A percentile compares a stretch with the other conserved stretches of the same genome.
phyloP scores from a whole-genome alignment of 53 echinoderm and acorn worm genomes.

The Henricia sp. region DNA sequence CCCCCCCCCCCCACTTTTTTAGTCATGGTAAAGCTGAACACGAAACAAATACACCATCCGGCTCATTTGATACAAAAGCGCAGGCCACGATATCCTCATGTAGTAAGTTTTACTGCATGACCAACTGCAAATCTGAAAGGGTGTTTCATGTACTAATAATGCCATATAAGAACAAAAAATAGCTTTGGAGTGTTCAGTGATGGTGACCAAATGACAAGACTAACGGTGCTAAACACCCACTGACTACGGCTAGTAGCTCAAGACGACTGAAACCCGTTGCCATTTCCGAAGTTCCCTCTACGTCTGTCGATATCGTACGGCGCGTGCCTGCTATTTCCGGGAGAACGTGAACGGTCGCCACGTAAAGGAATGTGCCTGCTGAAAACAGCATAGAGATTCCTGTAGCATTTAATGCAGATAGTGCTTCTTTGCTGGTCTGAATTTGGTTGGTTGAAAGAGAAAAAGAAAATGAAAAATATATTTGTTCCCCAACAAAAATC shows the following conservation, averaged over 20 bases:
- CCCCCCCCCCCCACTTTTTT: too few species aligned
- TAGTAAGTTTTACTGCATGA: too few species aligned
- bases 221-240: conserved; percentile 87
- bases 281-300: conserved; percentile 63
- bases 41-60: too few species aligned
- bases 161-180: not conserved
- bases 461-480: not conserved
- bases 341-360: conserved; percentile 98
- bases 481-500: not conserved
- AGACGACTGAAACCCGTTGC: conserved; percentile 78
- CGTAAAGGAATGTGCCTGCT: conserved; percentile 98
- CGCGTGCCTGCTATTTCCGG: conserved; percentile 83
- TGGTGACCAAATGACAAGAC: conserved; percentile 88
- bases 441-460: not conserved
- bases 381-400: conserved; percentile 99
- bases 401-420: conserved; percentile 92
- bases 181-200: conserved; percentile 51
- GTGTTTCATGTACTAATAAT: not conserved
- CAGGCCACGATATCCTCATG: too few species aligned
- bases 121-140: too few species aligned
- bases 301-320: conserved; percentile 52
- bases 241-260: conserved; percentile 84
- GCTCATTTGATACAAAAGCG: too few species aligned
- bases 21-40: too few species aligned
- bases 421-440: conserved; percentile 94